Base-by-base conservation (phyloP, 2,113 vertebrate genomes). In the Trochalopteron elliotii region DNA sequence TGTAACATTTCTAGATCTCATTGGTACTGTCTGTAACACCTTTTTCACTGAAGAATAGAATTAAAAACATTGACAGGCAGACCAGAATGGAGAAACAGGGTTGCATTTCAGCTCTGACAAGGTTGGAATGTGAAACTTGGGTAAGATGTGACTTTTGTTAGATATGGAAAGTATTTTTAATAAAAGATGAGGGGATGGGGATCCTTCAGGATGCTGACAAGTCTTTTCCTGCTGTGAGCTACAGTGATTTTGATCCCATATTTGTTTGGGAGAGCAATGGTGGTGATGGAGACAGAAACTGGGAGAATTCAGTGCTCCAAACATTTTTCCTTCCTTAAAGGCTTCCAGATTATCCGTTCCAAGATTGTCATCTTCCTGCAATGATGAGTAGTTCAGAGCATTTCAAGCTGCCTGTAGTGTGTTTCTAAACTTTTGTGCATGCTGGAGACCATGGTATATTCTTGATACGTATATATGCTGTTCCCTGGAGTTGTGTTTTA, bases 161-260 rank as follows among this genome's bases (percentile, higher is more conserved):
- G 69, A 37, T 22, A 25, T 7, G 27, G 74, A 10, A 76, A 60
- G 30, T 77, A 15, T 55, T 94, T 72, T 69, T 49, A 3, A 3
- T 40, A 15, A 69, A 84, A 78, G 50, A 20, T 70, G 59, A 25
- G 67, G 59, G n/a, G 28, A 15, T 0, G 0, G 55, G 65, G 45
- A 60, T 91, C 44, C 53, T 80, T 68, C 20, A 42, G 71, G 40
- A 76, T 76, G 52, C 83, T 86, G 75, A 53, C 56, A 63, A 49
- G 23, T 28, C 57, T 75, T 84, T 80, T 85, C 52, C 76, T 86
- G 78, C 84, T 37, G 12, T 8, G 18, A 55, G 35, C 75, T 3
- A 0, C 1, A 0, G 17, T 30, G 67, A 65, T 79, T 88, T 78
- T 78, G 78, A 7, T 65, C 1, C 4, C 7, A 0, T 16, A 2